Base-by-base conservation (phyloP, 2,888 invertebrate species). In the Lottia gigantea region DNA sequence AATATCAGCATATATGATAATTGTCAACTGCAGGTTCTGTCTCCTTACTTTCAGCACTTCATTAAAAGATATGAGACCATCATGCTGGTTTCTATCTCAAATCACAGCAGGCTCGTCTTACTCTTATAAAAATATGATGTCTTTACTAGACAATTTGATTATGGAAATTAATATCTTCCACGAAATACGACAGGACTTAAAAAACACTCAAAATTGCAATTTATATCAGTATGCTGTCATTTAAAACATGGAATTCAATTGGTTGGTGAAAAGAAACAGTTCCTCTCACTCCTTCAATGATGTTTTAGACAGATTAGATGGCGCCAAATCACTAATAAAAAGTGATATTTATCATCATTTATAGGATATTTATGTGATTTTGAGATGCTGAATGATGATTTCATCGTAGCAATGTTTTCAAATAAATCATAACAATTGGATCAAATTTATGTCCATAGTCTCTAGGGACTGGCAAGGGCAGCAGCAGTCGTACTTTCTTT, bases 261-360 rank as follows among this genome's bases (percentile, higher is more conserved):
- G 23, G 19, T 23, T 55, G 12, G 12, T 55, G 55, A 55, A 55
- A 55, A 12, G 23, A 55, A 55, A 55, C 55, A 23, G 55, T 23
- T 55, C 23, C 23, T 55, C 12, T 19, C 15, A 23, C 14, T 19
- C 23, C 7, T 55, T 23, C 19, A 23, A 55, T 55, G 19, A 55
- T n/a, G 23, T 55, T 55, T 55, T 55, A 15, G 55, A 3, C 55
- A 55, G 55, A 55, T 55, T 23, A 23, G 55, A 23, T 55, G 55
- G 55, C 55, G 55, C 55, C 55, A 55, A 55, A 55, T 55, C 55
- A 55, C 19, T 23, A 55, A 55, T 55, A 55, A 55, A 55, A 19
- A 19, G 23, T 11, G 23, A 55, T 23, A 55, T 55, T 55, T 55
- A 55, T 55, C 55, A 55, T 55, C 55, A 55, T 55, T 55, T 55